These are phyloP conservation scores for Yoshiicerus persimilis DNA, from an alignment of 1,140 invertebrate species.

Conservation along the genomic window DNA sequence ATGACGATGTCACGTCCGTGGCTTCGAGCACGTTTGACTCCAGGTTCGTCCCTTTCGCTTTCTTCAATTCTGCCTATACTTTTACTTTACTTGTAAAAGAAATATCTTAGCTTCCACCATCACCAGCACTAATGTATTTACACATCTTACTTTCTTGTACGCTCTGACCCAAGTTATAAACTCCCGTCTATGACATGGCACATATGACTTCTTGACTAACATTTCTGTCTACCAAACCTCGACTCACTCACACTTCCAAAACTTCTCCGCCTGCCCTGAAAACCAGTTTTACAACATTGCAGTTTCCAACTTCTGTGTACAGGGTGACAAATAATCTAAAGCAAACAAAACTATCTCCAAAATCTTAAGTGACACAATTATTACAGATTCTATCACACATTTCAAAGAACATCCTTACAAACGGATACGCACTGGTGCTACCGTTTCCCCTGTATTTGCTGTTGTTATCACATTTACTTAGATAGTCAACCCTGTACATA, in stretches of 20 bases:
- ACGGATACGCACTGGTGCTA: too few relatives aligned
- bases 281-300: not conserved
- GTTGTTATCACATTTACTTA: too few relatives aligned
- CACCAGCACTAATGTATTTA: not conserved
- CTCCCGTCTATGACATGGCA: not conserved
- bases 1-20: conserved; percentile 35
- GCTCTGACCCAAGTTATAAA: not conserved
- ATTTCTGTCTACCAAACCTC: too few relatives aligned
- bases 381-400: too few relatives aligned
- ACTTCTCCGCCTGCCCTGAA: not conserved
- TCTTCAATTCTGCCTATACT: not conserved
- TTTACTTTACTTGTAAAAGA: not conserved
- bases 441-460: too few relatives aligned
- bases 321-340: too few relatives aligned
- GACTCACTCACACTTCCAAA: not conserved
- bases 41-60: conserved; percentile 34
- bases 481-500: too few relatives aligned
- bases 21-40: conserved; percentile 44
- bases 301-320: not conserved
- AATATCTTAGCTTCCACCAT: not conserved
- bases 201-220: not conserved
- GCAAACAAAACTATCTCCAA: too few relatives aligned
- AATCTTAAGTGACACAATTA: too few relatives aligned
- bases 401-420: too few relatives aligned
- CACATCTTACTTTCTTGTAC: not conserved